phyloP scores from a whole-genome alignment of 2,888 invertebrate species.

The Epinotia bilunana region DNA sequence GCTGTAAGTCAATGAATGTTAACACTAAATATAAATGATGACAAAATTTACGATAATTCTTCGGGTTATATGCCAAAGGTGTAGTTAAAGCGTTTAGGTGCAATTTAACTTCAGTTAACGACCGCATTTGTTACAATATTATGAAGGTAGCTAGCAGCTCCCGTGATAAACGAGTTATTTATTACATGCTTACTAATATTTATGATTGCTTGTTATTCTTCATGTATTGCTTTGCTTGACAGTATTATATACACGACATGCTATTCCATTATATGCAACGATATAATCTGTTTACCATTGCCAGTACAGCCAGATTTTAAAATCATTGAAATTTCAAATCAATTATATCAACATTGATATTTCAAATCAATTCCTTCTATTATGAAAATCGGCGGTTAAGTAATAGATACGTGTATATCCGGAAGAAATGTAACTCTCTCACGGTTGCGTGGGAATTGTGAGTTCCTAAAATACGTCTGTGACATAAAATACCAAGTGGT shows the following conservation, averaged over 20 bases:
- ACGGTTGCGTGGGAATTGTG: too few relatives aligned
- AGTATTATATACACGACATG: too few relatives aligned
- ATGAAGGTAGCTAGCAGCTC: conserved; percentile 56
- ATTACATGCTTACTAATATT: conserved; percentile 8
- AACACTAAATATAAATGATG: conserved; percentile 4
- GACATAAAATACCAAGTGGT: too few relatives aligned
- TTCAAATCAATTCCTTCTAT: too few relatives aligned
- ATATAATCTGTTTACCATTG: not conserved
- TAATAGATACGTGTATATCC: too few relatives aligned
- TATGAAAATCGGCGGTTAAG: too few relatives aligned
- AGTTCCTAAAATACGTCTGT: too few relatives aligned
- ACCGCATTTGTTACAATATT: conserved; percentile 59
- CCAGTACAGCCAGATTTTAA: not conserved
- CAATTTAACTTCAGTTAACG: conserved; percentile 60
- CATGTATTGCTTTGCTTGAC: not conserved
- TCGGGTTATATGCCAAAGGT: conserved; percentile 25
- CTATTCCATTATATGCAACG: not conserved
- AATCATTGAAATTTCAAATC: not conserved
- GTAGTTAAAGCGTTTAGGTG: conserved; percentile 47
- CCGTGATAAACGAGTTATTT: conserved; percentile 58
- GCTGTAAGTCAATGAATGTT: conserved; percentile 5
- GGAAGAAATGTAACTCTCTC: too few relatives aligned
- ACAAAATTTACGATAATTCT: conserved; percentile 25
- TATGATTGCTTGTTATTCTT: not conserved
- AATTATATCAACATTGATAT: not conserved